These are phyloP conservation scores for Cladopsammia gracilis DNA, from an alignment of 64 coral and sea anemone genomes.

Conservation along the genomic window DNA sequence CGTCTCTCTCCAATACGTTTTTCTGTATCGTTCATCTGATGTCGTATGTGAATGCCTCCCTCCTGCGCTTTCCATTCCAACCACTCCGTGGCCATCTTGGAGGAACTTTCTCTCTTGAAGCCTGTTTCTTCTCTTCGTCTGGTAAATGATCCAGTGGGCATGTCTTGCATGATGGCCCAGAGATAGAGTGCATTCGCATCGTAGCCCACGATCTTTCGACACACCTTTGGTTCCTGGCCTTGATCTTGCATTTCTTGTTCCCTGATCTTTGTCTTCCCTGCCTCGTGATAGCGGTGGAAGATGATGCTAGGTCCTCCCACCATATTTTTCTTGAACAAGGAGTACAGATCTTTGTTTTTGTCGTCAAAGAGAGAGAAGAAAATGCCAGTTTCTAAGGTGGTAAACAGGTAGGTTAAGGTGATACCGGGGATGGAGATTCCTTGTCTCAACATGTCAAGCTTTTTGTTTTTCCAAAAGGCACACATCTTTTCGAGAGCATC, in stretches of 20 bases:
- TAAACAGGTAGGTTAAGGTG: slow-evolving; percentile 48
- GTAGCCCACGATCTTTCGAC: slow-evolving; percentile 8
- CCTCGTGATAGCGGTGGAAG: slow-evolving; percentile 49
- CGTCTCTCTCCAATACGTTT: slow-evolving; percentile 2
- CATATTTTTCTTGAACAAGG: slow-evolving; percentile 38
- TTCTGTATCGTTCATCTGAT: background rate
- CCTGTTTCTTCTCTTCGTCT: background rate
- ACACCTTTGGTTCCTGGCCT: slow-evolving; percentile 39
- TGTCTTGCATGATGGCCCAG: slow-evolving; percentile 39
- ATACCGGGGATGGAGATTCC: slow-evolving; percentile 41
- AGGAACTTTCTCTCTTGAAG: slow-evolving; percentile 6
- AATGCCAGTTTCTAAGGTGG: slow-evolving; percentile 1
- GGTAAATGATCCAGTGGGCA: slow-evolving; percentile 34
- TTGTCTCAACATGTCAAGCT: slow-evolving; percentile 51
- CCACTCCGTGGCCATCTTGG: too few species aligned
- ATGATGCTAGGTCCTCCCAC: slow-evolving; percentile 32
- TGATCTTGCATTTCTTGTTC: slow-evolving; percentile 19
- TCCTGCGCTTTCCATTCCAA: background rate
- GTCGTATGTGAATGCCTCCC: background rate
- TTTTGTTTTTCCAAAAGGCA: slow-evolving; percentile 31
- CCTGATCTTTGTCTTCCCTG: slow-evolving; percentile 16
- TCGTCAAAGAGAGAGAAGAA: slow-evolving; percentile 48
- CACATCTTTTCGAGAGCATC: slow-evolving; percentile 45
- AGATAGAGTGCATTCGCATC: slow-evolving; percentile 65
- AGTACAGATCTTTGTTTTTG: slow-evolving; percentile 13